Base-by-base conservation (phyloP, 2,888 invertebrate species). In the Tipula helvola region DNA sequence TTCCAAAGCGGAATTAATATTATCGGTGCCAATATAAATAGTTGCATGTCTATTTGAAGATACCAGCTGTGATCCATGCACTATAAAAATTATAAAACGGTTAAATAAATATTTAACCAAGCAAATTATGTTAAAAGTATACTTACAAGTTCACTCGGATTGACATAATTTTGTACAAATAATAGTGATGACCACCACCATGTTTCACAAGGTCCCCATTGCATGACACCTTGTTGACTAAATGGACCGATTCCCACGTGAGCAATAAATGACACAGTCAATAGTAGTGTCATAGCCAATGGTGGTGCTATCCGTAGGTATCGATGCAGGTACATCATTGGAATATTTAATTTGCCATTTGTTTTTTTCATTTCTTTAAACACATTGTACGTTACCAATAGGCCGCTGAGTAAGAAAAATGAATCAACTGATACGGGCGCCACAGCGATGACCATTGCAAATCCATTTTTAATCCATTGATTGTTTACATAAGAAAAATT, bases 11-110 rank as follows among this genome's bases (percentile, higher is more conserved):
- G 92, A 87, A 92, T 92, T 3, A 94, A 90, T 87, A 94, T 90
- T 2, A 94, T 88, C 1, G 94, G 94, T 0, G 94, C 93, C 13
- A 94, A 87, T 88, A 93, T 90, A 88, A 92, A 94, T 57, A 94
- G 89, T 89, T 94, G 94, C 88, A 93, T 93, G 88, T 94, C 94
- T 13, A 93, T 93, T 3, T 93, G 92, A 83, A 94, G 89, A 88
- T 93, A 94, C 94, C 94, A 94, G 0, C 93, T 91, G 88, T 93
- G 93, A 39, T 91, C 90, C 42, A 94, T 89, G 89, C 94, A 94
- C 92, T 91, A 36, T 85, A 85, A 86, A 36, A 36, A 85, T 16
- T 41, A 18, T 8, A 28, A 1, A 28, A 47, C 44, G 10, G 3
- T 44, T 39, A 39, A 39, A 39, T 7, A 2, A 39, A 1, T 0